phyloP scores from a whole-genome alignment of 2,113 vertebrate genomes.

The Boleophthalmus pectinirostris region DNA sequence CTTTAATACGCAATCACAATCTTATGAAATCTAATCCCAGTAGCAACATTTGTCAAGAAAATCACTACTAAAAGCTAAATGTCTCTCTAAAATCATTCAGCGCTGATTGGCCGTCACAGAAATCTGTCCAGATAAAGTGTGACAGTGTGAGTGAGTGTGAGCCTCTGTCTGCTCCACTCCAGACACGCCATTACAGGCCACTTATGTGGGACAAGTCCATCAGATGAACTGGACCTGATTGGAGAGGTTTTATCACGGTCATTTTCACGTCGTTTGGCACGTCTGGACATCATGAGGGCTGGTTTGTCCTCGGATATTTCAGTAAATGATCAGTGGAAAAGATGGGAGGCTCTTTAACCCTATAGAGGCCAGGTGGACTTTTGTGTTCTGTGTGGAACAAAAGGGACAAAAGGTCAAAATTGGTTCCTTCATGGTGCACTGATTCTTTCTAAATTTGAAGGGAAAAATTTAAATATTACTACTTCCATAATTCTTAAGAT shows the following conservation, averaged over 20 bases:
- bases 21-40: neutral
- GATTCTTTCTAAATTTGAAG: neutral
- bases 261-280: conserved; percentile 7
- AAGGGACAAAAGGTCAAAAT: neutral
- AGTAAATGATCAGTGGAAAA: conserved; percentile 33
- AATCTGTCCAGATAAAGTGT: conserved; percentile 26
- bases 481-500: too few relatives aligned
- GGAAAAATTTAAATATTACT: too few relatives aligned
- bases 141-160: conserved; percentile 35
- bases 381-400: neutral
- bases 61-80: neutral
- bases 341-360: neutral
- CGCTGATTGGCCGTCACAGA: conserved; percentile 16
- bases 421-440: neutral
- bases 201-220: conserved; percentile 26
- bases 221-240: conserved; percentile 41
- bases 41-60: neutral
- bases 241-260: conserved; percentile 35
- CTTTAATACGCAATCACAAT: too few relatives aligned
- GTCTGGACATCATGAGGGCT: conserved; percentile 13
- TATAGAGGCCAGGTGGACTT: neutral
- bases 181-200: conserved; percentile 34
- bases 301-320: conserved; percentile 15
- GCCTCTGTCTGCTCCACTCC: conserved; percentile 39
- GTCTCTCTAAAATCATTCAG: neutral